phyloP scores from a whole-genome alignment of 2,797 vertebrate species.

The Myotis daubentonii region DNA sequence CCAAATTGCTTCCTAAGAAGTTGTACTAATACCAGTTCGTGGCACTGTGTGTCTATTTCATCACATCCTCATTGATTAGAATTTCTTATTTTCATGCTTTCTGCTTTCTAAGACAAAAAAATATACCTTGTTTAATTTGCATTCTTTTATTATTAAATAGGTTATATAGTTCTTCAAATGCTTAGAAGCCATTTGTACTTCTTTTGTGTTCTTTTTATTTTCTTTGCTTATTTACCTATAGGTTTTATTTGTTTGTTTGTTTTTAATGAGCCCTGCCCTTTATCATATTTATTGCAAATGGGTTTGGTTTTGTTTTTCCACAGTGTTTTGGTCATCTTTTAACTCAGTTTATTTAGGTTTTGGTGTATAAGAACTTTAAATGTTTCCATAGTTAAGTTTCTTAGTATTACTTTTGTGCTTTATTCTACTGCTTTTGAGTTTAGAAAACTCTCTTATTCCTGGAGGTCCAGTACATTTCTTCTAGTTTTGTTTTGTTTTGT shows the following conservation, averaged over 20 bases:
- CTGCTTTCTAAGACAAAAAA: conserved; percentile 42
- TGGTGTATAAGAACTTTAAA: background rate
- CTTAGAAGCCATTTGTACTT: background rate
- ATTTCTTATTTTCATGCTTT: conserved; percentile 53
- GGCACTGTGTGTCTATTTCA: background rate
- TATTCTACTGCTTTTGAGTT: conserved; percentile 51
- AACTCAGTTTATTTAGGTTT: conserved; percentile 35
- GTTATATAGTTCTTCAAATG: background rate
- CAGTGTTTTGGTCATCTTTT: background rate
- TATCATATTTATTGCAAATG: conserved; percentile 14
- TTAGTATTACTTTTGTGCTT: conserved; percentile 30
- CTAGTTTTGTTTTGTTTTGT: background rate
- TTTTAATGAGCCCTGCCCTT: background rate
- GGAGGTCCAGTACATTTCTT: conserved; percentile 35
- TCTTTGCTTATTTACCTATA: conserved; percentile 14
- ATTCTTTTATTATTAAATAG: conserved; percentile 22
- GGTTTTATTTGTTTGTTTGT: background rate
- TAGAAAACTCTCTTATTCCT: conserved; percentile 14
- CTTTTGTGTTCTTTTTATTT: conserved; percentile 32
- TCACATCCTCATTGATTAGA: background rate
- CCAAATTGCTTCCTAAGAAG: conserved; percentile 20
- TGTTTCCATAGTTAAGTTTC: conserved; percentile 12
- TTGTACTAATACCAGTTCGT: background rate
- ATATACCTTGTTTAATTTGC: conserved; percentile 29
- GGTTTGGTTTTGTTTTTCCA: background rate